Evolutionary conservation across 2,113 vertebrate genomes (phyloP).

Genomic region (Pao palembangensis): DNA sequence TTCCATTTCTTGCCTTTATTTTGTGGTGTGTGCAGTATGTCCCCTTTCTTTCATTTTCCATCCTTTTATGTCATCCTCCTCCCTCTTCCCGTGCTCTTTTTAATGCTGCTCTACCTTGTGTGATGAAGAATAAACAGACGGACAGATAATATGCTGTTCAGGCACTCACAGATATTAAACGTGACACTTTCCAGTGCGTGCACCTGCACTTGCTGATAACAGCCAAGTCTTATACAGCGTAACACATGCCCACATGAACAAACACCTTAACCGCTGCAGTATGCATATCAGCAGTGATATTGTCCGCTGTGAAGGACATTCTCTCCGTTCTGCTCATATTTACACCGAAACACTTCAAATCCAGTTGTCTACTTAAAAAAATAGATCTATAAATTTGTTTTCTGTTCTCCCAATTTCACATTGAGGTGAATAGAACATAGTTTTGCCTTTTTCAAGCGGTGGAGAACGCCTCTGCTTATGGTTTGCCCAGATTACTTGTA

Average conservation of each 20-base stretch:
- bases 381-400: not conserved
- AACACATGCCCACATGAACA: not conserved
- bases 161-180: conserved; percentile 36
- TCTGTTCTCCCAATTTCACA: conserved; percentile 3
- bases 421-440: conserved; percentile 11
- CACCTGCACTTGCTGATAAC: conserved; percentile 18
- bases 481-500: conserved; percentile 22
- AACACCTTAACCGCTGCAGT: not conserved
- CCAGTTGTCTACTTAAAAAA: not conserved
- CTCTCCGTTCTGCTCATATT: not conserved
- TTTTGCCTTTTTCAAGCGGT: conserved; percentile 16
- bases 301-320: not conserved
- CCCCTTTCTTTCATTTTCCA: conserved; percentile 22
- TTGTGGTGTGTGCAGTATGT: conserved; percentile 9
- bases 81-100: conserved; percentile 23
- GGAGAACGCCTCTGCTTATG: conserved; percentile 12
- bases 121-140: conserved; percentile 15
- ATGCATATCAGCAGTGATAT: not conserved
- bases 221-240: not conserved
- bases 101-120: conserved; percentile 20
- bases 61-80: conserved; percentile 16
- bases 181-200: conserved; percentile 4
- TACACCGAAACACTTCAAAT: not conserved
- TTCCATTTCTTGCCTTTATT: conserved; percentile 16
- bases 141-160: conserved; percentile 7